Evolutionary conservation across 2,797 vertebrate genomes (phyloP).

Genomic region (Tadarida brasiliensis): DNA sequence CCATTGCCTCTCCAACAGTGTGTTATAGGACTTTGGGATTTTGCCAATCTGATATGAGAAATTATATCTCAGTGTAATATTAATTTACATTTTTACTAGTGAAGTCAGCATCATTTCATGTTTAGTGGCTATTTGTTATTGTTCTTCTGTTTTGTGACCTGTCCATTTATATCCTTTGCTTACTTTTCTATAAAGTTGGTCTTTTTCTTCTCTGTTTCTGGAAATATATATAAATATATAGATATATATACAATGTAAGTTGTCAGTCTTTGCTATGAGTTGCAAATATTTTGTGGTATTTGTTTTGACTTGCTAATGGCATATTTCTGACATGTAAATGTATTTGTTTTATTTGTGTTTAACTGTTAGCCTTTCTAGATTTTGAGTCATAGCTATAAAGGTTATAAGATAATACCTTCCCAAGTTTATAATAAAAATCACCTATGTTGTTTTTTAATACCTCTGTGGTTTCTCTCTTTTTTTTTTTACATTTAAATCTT

Average conservation of each 20-base stretch:
- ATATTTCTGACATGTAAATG: not conserved
- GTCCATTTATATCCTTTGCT: not conserved
- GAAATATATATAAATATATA: too few relatives aligned
- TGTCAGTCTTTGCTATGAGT: not conserved
- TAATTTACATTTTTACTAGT: not conserved
- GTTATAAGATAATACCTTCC: not conserved
- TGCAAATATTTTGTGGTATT: conserved; percentile 1
- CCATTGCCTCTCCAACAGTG: not conserved
- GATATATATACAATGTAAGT: not conserved
- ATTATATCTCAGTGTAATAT: not conserved
- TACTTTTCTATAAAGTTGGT: not conserved
- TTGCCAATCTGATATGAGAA: not conserved
- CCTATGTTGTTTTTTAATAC: not conserved
- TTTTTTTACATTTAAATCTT: not conserved
- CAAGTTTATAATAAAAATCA: not conserved
- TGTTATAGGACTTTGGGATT: not conserved
- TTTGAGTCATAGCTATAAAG: not conserved
- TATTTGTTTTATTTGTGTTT: not conserved
- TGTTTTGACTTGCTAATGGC: not conserved
- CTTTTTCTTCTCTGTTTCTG: not conserved
- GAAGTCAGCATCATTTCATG: not conserved
- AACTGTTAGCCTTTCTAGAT: not conserved
- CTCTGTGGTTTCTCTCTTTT: not conserved
- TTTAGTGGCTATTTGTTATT: not conserved
- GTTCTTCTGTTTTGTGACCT: not conserved